Conservation (phyloP, 2,888 invertebrate genomes). For the Anthoptus insignis region DNA sequence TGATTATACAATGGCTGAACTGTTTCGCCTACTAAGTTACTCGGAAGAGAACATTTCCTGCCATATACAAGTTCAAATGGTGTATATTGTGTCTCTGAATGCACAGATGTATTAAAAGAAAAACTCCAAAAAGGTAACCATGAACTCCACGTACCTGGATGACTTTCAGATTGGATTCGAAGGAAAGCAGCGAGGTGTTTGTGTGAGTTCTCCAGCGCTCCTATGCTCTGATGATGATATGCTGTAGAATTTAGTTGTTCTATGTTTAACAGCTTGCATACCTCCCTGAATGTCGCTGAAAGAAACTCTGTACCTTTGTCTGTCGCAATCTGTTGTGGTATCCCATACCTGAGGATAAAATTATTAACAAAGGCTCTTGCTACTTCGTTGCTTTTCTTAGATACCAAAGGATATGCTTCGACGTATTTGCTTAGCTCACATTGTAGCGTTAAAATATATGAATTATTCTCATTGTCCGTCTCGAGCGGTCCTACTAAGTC, state of each 20-base stretch:
- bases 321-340: slow-evolving; percentile 42
- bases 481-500: slow-evolving; percentile 42
- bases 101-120: slow-evolving; percentile 37
- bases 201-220: slow-evolving; percentile 40
- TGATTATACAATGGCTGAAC: slow-evolving; percentile 4
- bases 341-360: slow-evolving; percentile 43
- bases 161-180: slow-evolving; percentile 38
- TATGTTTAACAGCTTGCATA: slow-evolving; percentile 48
- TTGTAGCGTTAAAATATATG: slow-evolving; percentile 40
- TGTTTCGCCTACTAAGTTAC: background rate
- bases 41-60: slow-evolving; percentile 23
- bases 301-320: slow-evolving; percentile 44
- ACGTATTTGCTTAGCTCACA: slow-evolving; percentile 47
- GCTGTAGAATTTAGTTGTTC: slow-evolving; percentile 43
- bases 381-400: slow-evolving; percentile 35
- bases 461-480: slow-evolving; percentile 39
- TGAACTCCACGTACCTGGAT: slow-evolving; percentile 32
- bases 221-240: slow-evolving; percentile 44
- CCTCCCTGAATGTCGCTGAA: slow-evolving; percentile 37
- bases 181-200: slow-evolving; percentile 34
- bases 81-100: slow-evolving; percentile 31
- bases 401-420: slow-evolving; percentile 30
- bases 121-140: slow-evolving; percentile 43
- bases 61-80: slow-evolving; percentile 34
- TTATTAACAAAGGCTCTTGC: slow-evolving; percentile 42